Base-by-base conservation (phyloP, 1,140 invertebrate genomes). In the Drosophila ohnishii region DNA sequence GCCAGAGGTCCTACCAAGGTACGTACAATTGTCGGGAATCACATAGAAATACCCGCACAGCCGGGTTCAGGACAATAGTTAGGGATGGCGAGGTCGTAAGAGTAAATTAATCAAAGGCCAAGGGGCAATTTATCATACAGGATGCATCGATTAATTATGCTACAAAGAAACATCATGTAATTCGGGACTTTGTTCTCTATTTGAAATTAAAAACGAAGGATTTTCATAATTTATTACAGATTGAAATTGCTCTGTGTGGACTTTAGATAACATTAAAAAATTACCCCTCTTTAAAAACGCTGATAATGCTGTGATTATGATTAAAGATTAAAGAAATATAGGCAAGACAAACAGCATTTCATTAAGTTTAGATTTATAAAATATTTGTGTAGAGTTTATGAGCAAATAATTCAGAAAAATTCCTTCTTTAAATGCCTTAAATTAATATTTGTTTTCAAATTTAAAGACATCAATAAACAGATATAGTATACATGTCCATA, bases 101-200 rank as follows among this genome's bases (percentile, higher is more conserved):
- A 25, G 28, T 22, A 19, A 37, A 61, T 61, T 56, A 56, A 56
- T 61, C 59, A 61, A 58, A 16, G 6, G 32, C n/a, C 11, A 37
- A 37, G 6, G 6, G n/a, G 25, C 7, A 7, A 63, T 59, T 30
- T n/a, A 39, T 22, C 35, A 25, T 7, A 60, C 25, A 14, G 39
- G 4, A n/a, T 16, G 22, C 5, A 19, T n/a, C 16, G 8, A 56
- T 62, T 62, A 39, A 57, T 62, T 62, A 35, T 56, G 34, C 9
- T 37, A 14, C 19, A 25, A 37, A 25, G 19, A 25, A 6, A 56
- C 13, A 14, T 45, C 44, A 25, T 14, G 19, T 39, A 22, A 25
- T 3, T 7, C 1, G n/a, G 8, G 13, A 25, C 5, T 25, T 11
- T 3, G 19, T 3, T 5, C 13, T 19, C 19, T 19, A 19, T 7